Conservation (phyloP, 1,140 invertebrate genomes). For the Tetramorium parvispinum region DNA sequence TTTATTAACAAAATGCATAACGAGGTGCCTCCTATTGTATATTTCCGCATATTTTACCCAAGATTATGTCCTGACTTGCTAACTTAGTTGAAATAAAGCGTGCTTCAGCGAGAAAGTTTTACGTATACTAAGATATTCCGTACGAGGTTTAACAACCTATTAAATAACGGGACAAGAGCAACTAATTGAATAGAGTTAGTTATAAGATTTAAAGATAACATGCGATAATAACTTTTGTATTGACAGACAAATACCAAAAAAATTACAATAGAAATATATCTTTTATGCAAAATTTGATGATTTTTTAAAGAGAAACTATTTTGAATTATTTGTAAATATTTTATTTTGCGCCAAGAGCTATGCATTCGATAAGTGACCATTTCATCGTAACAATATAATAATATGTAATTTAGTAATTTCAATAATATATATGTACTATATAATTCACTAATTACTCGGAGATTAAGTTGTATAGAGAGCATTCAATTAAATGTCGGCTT, state of each 20-base stretch:
- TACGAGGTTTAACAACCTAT: background rate
- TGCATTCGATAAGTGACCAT: background rate
- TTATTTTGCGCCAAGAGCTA: background rate
- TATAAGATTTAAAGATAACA: background rate
- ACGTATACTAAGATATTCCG: background rate
- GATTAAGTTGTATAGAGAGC: background rate
- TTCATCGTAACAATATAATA: background rate
- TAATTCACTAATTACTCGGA: background rate
- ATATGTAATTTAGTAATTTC: constrained; percentile 3
- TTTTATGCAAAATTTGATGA: background rate
- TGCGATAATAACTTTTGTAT: background rate
- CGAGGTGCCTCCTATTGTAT: background rate
- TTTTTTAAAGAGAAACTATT: background rate
- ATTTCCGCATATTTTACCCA: background rate
- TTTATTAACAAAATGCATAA: background rate
- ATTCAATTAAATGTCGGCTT: background rate
- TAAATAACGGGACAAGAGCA: background rate
- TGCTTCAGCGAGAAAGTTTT: constrained; percentile 11
- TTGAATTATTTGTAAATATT: background rate
- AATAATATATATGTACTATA: too few species aligned
- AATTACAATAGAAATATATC: background rate
- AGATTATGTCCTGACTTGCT: background rate
- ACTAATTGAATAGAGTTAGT: constrained; percentile 12
- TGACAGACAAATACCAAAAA: background rate
- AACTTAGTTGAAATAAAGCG: constrained; percentile 21